These are phyloP conservation scores for Ptychochromis oligacanthus DNA, from an alignment of 2,113 vertebrate genomes.

Conservation along the genomic window DNA sequence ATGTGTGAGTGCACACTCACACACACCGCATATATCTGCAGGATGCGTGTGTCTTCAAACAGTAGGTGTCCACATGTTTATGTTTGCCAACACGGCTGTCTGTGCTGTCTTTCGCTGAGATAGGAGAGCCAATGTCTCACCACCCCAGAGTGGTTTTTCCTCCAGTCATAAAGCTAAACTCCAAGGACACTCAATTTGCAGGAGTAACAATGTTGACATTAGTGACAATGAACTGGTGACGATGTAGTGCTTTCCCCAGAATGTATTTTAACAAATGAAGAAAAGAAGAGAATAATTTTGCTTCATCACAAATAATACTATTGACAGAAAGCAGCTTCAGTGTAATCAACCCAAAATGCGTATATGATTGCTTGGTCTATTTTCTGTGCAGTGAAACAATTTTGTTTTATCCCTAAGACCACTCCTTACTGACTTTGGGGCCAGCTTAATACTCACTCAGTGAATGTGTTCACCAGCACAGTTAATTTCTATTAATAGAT, in stretches of 20 bases:
- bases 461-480: background rate
- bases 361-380: background rate
- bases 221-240: conserved; percentile 68
- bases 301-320: background rate
- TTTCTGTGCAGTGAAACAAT: background rate
- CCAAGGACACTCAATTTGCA: conserved; percentile 85
- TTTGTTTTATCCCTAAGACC: background rate
- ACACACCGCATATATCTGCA: conserved; percentile 9
- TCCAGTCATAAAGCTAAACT: conserved; percentile 85
- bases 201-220: conserved; percentile 82
- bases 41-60: conserved; percentile 24
- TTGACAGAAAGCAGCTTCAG: too few relatives aligned
- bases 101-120: conserved; percentile 72
- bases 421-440: background rate
- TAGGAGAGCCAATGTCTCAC: conserved; percentile 86
- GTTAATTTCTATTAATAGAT: background rate
- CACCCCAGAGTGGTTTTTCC: conserved; percentile 88
- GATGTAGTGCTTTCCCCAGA: background rate
- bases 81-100: conserved; percentile 17
- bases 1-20: background rate
- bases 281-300: background rate
- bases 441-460: background rate
- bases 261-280: background rate
- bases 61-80: conserved; percentile 10
- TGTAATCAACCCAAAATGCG: background rate